Percentiles rank a stretch among this genome's conserved stretches.
phyloP scores from a whole-genome alignment of 2,113 vertebrate species.

The Dicerorhinus sumatrensis region DNA sequence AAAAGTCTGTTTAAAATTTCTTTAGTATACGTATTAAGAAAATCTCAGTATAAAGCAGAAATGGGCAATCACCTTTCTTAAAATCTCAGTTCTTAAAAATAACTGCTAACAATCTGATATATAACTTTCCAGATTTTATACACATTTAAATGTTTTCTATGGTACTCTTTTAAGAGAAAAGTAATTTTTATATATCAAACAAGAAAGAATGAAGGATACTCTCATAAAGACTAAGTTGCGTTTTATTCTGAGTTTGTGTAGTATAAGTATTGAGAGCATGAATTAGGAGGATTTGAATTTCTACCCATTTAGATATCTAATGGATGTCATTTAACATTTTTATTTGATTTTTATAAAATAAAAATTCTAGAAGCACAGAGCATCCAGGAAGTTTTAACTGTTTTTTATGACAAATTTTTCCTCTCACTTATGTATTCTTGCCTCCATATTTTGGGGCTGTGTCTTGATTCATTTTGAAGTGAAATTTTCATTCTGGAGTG shows the following conservation, averaged over 20 bases:
- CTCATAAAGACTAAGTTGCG: not conserved
- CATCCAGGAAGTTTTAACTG: not conserved
- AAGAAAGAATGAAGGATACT: not conserved
- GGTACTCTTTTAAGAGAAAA: not conserved
- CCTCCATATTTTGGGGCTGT: not conserved
- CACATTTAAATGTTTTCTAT: not conserved
- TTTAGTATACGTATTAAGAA: not conserved
- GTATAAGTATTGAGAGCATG: not conserved
- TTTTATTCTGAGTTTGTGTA: not conserved
- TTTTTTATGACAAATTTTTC: not conserved
- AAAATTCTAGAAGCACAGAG: not conserved
- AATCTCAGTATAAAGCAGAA: not conserved
- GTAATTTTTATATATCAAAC: not conserved
- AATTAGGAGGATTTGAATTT: not conserved
- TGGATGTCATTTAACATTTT: not conserved
- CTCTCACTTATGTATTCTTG: not conserved
- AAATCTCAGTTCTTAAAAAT: conserved; percentile 27
- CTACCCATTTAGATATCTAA: not conserved
- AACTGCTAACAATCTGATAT: not conserved
- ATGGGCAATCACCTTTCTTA: not conserved
- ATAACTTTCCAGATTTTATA: not conserved
- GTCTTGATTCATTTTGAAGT: conserved; percentile 26
- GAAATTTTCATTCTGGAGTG: not conserved
- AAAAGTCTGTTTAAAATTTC: conserved; percentile 18
- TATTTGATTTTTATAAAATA: conserved; percentile 10